Evolutionary conservation across 2,888 invertebrate species (phyloP).

Genomic region (Cotesia congregata): DNA sequence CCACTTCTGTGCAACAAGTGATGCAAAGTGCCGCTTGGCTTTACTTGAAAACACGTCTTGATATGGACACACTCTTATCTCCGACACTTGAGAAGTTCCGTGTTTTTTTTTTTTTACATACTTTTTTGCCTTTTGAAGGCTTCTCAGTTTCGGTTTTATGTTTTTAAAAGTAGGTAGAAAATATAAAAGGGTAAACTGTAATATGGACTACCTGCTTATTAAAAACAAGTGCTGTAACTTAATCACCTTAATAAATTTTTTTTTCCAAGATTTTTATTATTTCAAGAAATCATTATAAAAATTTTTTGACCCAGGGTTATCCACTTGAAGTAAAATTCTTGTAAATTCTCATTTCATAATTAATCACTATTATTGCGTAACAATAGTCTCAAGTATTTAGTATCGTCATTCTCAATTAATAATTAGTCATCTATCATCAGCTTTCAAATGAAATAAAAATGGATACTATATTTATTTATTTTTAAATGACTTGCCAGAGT

Average conservation of each 20-base stretch:
- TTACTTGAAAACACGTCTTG: constrained; percentile 45
- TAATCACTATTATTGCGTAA: background rate
- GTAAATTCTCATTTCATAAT: background rate
- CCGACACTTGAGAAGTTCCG: constrained; percentile 21
- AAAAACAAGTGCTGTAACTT: background rate
- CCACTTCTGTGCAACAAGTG: constrained; percentile 24
- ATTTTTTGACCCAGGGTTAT: background rate
- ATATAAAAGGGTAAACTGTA: background rate
- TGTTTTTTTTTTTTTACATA: constrained; percentile 20
- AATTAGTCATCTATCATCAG: background rate
- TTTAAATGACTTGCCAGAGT: background rate
- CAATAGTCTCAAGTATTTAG: background rate
- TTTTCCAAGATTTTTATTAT: background rate
- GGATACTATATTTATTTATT: background rate
- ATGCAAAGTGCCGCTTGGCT: constrained; percentile 12
- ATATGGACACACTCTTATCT: constrained; percentile 38
- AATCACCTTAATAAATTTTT: background rate
- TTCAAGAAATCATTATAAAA: background rate
- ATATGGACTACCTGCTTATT: constrained; percentile 1
- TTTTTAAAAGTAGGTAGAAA: constrained; percentile 1
- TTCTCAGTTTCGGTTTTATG: background rate
- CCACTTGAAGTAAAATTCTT: background rate
- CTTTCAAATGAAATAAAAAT: background rate
- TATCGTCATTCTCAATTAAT: background rate
- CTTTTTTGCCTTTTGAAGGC: background rate